Conservation (phyloP, 2,113 vertebrate species). For the Origma solitaria region DNA sequence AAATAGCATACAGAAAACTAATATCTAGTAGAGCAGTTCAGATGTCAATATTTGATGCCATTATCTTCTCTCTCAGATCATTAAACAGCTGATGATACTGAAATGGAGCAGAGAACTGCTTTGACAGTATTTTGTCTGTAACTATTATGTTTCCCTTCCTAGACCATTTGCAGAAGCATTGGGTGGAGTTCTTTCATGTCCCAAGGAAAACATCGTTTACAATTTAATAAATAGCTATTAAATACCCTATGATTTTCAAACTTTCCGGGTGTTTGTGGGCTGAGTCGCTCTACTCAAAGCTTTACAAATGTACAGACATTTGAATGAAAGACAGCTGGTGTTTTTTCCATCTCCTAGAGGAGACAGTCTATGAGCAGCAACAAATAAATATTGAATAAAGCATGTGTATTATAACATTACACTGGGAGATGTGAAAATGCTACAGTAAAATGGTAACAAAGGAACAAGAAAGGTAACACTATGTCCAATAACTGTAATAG, state of each 20-base stretch:
- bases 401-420: neutral
- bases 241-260: neutral
- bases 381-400: neutral
- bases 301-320: neutral
- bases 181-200: neutral
- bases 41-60: conserved; percentile 51
- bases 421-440: neutral
- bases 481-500: neutral
- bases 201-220: neutral
- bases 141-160: conserved; percentile 9
- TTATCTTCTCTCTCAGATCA: conserved; percentile 48
- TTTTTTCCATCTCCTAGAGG: neutral
- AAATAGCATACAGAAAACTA: conserved; percentile 40
- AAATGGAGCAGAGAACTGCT: conserved; percentile 27
- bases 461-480: neutral
- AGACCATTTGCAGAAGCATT: neutral
- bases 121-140: conserved; percentile 25
- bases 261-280: neutral
- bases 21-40: conserved; percentile 37
- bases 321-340: neutral
- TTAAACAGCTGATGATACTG: conserved; percentile 55
- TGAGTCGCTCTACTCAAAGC: neutral
- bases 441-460: neutral
- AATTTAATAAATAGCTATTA: neutral
- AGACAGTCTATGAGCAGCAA: neutral